These are phyloP conservation scores for Helostoma temminkii DNA, from an alignment of 2,797 vertebrate genomes.

Conservation along the genomic window DNA sequence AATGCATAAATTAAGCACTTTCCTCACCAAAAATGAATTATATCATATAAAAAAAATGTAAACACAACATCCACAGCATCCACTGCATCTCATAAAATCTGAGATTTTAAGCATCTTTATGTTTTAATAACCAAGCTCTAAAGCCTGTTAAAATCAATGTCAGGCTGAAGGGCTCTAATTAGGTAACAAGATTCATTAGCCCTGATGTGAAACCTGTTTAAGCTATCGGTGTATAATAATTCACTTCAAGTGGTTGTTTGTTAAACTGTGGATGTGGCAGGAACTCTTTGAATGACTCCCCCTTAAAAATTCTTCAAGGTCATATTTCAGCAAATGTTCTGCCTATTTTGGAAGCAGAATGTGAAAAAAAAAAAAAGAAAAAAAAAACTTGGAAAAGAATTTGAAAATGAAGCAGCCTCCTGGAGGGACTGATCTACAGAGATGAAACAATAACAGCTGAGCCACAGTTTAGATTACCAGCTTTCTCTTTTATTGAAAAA, in stretches of 20 bases:
- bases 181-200: slow-evolving; percentile 30
- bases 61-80: background rate
- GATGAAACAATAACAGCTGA: slow-evolving; percentile 34
- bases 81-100: background rate
- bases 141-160: slow-evolving; percentile 32
- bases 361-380: too few species aligned
- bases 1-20: background rate
- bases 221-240: slow-evolving; percentile 43
- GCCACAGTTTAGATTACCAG: slow-evolving; percentile 73
- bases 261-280: slow-evolving; percentile 24
- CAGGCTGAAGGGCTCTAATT: slow-evolving; percentile 34
- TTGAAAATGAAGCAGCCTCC: slow-evolving; percentile 1
- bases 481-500: slow-evolving; percentile 88
- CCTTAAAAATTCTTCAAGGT: slow-evolving; percentile 46
- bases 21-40: background rate
- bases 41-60: background rate
- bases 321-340: slow-evolving; percentile 26
- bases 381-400: background rate
- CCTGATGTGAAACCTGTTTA: slow-evolving; percentile 43
- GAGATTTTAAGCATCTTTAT: slow-evolving; percentile 12
- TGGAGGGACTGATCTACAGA: slow-evolving; percentile 1
- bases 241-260: slow-evolving; percentile 32
- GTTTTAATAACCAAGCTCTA: slow-evolving; percentile 16
- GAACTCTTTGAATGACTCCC: slow-evolving; percentile 34
- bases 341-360: slow-evolving; percentile 30